Conservation (phyloP, 1,140 invertebrate species). For the Psilanteris sp. region DNA sequence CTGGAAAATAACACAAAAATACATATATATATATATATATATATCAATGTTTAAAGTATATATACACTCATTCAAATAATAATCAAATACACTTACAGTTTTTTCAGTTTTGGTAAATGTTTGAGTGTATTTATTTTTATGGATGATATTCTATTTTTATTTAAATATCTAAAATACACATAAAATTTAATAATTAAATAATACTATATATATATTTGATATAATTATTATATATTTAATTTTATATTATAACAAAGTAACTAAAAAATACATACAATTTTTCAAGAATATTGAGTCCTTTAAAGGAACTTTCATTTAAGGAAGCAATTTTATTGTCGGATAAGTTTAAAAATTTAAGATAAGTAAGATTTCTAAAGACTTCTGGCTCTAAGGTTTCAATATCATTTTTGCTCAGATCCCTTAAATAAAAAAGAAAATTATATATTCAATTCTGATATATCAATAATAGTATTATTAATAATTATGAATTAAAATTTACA, state of each 20-base stretch:
- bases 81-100: slow-evolving; percentile 81
- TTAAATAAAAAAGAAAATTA: too few species aligned
- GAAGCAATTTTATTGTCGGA: slow-evolving; percentile 84
- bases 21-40: slow-evolving; percentile 51
- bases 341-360: slow-evolving; percentile 84
- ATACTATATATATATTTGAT: too few species aligned
- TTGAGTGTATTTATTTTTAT: slow-evolving; percentile 88
- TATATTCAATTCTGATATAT: too few species aligned
- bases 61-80: too few species aligned
- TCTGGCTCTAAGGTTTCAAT: slow-evolving; percentile 86
- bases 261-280: slow-evolving; percentile 81
- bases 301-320: slow-evolving; percentile 84
- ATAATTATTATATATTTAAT: too few species aligned
- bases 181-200: too few species aligned
- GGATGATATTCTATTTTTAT: slow-evolving; percentile 87
- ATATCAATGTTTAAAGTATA: too few species aligned
- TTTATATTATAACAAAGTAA: too few species aligned
- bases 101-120: slow-evolving; percentile 84
- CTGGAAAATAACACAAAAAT: slow-evolving; percentile 72
- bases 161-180: slow-evolving; percentile 83
- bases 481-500: too few species aligned
- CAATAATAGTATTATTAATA: too few species aligned
- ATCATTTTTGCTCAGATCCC: slow-evolving; percentile 88
- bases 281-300: slow-evolving; percentile 83
- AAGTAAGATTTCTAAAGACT: slow-evolving; percentile 86